Base-by-base conservation (phyloP, 2,888 invertebrate genomes). In the Leucoptera coffeella region DNA sequence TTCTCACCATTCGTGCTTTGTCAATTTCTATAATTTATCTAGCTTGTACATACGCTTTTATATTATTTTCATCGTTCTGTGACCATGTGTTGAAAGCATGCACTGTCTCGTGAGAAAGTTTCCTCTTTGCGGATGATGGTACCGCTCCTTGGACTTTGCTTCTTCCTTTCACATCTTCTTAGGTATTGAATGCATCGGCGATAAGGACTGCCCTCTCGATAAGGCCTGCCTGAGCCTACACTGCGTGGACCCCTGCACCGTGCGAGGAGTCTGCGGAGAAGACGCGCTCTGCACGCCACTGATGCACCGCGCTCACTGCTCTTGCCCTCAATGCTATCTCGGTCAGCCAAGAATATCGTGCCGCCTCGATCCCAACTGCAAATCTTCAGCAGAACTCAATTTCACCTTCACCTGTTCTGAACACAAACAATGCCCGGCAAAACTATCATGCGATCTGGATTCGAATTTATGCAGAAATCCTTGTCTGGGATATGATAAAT, bases 171-270 rank as follows among this genome's bases (percentile, higher is more conserved):
- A 62, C 58, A 59, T 67, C 67, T 69, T 73, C 72, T 58, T 74
- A 80, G 85, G 83, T 74, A 80, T 81, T 74, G 86, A 88, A 80
- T 91, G 91, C 75, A 82, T 82, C 74, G 82, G 82, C 69, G 89
- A 92, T 77, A 78, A 80, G 74, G 90, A 90, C 75, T 93, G 92
- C 74, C 82, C 88, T 41, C 83, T 83, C 72, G 89, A 91, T 73
- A 86, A 88, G 75, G 85, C 89, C 57, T 93, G 92, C 75, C 79
- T 89, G 69, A 85, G 86, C 73, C 80, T 84, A 65, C 85, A 86
- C 72, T 93, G 92, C 69, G 78, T 85, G 65, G 89, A 92, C 69
- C 92, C 91, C 38, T 93, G 92, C 73, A 81, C 81, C 49, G 77
- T 90, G 50, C 82, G 88, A 44, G 90, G 85, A 45, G 86, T 84